Percentiles rank a stretch among this genome's conserved stretches.
Evolutionary conservation across 2,797 vertebrate species (phyloP).

Genomic region (Paratrypauchen microcephalus): DNA sequence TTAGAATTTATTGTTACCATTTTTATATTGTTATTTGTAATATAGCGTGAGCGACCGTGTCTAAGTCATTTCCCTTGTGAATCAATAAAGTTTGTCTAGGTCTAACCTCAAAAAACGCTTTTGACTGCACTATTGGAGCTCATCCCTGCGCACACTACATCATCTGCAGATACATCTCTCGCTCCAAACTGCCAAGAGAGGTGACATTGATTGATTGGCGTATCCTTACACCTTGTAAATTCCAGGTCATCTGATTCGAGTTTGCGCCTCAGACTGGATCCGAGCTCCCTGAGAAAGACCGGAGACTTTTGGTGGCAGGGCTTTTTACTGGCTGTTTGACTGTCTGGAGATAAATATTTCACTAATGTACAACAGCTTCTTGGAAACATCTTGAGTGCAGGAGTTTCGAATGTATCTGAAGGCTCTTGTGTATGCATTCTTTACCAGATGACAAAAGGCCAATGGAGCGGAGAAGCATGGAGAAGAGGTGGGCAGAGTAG

Average conservation of each 20-base stretch:
- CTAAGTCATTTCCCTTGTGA: too few species aligned
- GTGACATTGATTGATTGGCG: constrained; percentile 24
- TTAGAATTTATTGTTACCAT: too few species aligned
- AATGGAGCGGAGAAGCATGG: not conserved
- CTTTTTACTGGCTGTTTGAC: constrained; percentile 34
- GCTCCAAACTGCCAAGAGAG: constrained; percentile 21
- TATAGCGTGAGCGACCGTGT: too few species aligned
- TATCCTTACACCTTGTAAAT: not conserved
- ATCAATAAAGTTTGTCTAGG: too few species aligned
- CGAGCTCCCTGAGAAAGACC: constrained; percentile 8
- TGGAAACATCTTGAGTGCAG: constrained; percentile 53
- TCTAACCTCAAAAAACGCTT: not conserved
- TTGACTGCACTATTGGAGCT: not conserved
- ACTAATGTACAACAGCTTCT: constrained; percentile 38
- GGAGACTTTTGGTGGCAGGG: constrained; percentile 29
- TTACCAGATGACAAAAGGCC: constrained; percentile 36
- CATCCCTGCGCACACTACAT: constrained; percentile 1
- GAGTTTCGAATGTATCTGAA: constrained; percentile 48
- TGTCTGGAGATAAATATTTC: constrained; percentile 46
- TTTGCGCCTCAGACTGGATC: constrained; percentile 2
- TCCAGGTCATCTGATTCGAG: constrained; percentile 5
- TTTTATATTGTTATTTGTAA: too few species aligned
- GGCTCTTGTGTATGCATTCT: constrained; percentile 41
- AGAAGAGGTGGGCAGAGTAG: not conserved
- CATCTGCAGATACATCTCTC: constrained; percentile 8